Percentiles rank a stretch among this genome's conserved stretches.
These are phyloP conservation scores for Ceuthmochares aereus DNA, from an alignment of 2,113 vertebrate species.

Conservation along the genomic window DNA sequence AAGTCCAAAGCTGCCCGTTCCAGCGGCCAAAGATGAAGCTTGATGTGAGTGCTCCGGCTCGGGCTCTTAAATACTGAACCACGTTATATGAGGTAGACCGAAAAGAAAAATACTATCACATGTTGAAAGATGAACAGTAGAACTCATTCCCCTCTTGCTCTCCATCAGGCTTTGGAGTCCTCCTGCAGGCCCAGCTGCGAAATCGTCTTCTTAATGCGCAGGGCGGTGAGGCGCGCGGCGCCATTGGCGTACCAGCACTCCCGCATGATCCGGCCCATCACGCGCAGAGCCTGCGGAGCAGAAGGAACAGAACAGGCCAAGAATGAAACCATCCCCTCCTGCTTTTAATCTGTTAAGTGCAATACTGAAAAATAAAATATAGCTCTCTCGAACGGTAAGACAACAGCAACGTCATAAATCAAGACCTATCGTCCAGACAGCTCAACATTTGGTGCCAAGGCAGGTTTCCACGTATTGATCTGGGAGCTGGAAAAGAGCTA, in stretches of 20 bases:
- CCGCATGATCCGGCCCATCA: conserved; percentile 94
- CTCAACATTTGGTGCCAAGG: fast-evolving
- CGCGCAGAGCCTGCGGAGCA: conserved; percentile 84
- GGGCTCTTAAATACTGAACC: conserved; percentile 35
- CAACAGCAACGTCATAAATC: fast-evolving
- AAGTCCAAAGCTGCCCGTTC: neutral
- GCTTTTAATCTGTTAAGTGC: fast-evolving
- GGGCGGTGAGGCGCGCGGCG: conserved; percentile 90
- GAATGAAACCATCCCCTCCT: fast-evolving
- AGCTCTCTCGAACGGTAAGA: fast-evolving
- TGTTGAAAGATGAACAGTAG: neutral
- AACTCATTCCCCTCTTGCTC: neutral
- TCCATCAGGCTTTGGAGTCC: conserved; percentile 77
- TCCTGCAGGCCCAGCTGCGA: conserved; percentile 86
- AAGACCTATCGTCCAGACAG: fast-evolving
- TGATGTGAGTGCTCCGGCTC: neutral
- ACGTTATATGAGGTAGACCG: conserved; percentile 76
- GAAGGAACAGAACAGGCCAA: neutral
- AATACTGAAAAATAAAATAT: fast-evolving
- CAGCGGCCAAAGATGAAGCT: neutral
- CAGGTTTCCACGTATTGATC: neutral
- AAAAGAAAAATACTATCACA: neutral
- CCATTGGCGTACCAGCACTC: conserved; percentile 94
- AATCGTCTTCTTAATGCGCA: conserved; percentile 95
- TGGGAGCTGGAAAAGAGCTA: neutral